phyloP scores from a whole-genome alignment of 2,888 invertebrate genomes.

The Disparrhopalites patrizii region DNA sequence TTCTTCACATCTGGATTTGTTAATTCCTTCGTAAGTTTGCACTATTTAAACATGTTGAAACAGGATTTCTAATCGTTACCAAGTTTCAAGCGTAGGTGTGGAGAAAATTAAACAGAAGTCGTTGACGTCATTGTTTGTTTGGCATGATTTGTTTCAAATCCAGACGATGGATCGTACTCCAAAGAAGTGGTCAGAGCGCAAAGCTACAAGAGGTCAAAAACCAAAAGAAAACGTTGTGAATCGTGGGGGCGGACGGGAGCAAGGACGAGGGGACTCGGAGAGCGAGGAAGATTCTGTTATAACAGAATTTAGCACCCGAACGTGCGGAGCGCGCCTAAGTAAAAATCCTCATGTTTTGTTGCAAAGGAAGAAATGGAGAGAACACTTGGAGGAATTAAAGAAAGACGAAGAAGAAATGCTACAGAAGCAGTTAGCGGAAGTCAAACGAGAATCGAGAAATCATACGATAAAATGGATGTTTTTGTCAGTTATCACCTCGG shows the following conservation, averaged over 20 bases:
- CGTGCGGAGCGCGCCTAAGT: background rate
- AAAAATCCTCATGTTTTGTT: background rate
- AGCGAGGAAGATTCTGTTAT: background rate
- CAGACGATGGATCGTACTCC: background rate
- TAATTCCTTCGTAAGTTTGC: too few relatives aligned
- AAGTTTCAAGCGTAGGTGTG: too few relatives aligned
- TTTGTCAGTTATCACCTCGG: too few relatives aligned
- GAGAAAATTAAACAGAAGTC: too few relatives aligned
- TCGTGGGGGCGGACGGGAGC: background rate
- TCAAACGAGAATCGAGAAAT: too few relatives aligned
- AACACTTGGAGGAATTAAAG: background rate
- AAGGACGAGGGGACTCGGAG: background rate
- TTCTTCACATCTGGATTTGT: too few relatives aligned
- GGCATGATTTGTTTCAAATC: too few relatives aligned
- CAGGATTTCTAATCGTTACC: too few relatives aligned
- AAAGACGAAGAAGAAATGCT: background rate
- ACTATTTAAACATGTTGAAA: too few relatives aligned
- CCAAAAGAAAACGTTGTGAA: background rate
- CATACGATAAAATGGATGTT: too few relatives aligned
- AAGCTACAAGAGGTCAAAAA: background rate
- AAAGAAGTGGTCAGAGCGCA: background rate
- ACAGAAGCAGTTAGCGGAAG: too few relatives aligned
- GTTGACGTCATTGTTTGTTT: too few relatives aligned
- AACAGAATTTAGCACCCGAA: background rate
- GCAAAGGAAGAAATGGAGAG: background rate